Percentiles rank a stretch among this genome's conserved stretches.
Conservation (phyloP, 2,888 invertebrate genomes). For the Drosophila anomalata region DNA sequence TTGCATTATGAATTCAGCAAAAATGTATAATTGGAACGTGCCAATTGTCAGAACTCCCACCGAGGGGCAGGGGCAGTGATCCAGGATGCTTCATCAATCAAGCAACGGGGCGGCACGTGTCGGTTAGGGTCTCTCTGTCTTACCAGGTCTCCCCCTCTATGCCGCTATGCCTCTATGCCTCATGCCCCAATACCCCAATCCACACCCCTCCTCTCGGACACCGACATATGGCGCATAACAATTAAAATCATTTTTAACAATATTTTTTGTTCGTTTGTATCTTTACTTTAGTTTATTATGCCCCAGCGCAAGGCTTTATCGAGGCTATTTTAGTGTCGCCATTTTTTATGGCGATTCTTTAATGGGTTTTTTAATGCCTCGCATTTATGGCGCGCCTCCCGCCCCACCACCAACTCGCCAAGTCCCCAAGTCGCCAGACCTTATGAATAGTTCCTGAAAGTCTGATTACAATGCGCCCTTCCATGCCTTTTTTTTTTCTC, state of each 20-base stretch:
- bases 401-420: neutral
- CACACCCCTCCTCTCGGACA: neutral
- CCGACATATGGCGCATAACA: conserved; percentile 57
- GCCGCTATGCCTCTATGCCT: too few species aligned
- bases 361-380: conserved; percentile 49
- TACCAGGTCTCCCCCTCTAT: neutral
- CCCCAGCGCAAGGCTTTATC: conserved; percentile 42
- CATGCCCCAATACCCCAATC: neutral
- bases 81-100: conserved; percentile 50
- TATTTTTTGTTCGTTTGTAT: conserved; percentile 16
- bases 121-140: neutral
- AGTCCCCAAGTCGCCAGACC: conserved; percentile 13
- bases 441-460: conserved; percentile 34
- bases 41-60: conserved; percentile 47
- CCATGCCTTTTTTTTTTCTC: conserved; percentile 9
- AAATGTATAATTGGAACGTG: conserved; percentile 56
- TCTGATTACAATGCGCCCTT: conserved; percentile 39
- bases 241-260: conserved; percentile 58
- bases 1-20: conserved; percentile 35
- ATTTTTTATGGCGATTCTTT: conserved; percentile 54
- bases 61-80: conserved; percentile 8
- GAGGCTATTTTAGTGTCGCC: conserved; percentile 51
- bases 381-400: conserved; percentile 35
- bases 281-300: conserved; percentile 33
- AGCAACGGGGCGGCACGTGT: conserved; percentile 46